Base-by-base conservation (phyloP, 2,888 invertebrate genomes). In the Mesodorylaimus sp. region DNA sequence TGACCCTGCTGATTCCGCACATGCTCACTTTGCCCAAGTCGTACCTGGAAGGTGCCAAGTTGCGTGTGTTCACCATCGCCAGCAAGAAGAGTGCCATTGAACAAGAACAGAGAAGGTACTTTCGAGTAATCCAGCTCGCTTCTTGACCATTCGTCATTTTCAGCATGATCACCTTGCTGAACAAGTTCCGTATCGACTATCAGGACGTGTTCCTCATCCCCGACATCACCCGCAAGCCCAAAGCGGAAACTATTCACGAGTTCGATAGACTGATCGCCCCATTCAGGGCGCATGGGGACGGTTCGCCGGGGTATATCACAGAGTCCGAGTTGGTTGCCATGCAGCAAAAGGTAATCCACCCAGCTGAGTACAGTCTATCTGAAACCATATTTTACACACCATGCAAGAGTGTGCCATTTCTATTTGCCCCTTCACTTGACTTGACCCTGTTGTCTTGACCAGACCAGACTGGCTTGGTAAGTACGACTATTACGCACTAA, bases 131-230 rank as follows among this genome's bases (percentile, higher is more conserved):
- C n/a, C n/a, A n/a, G n/a, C n/a, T n/a, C n/a, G n/a, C n/a, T n/a
- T n/a, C n/a, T 21, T 7, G 13, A 39, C 21, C 27, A n/a, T 26
- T 43, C 21, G 26, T 19, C 7, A 26, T 10, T 26, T 43, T 5
- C 10, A 57, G 57, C 57, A 88, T 97, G 88, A 93, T 89, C 5
- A 84, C 89, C 54, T 73, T 97, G 27, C 71, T 97, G 43, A 84
- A 87, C 1, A 95, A 93, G 73, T 95, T 97, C 71, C 77, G 95
- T 51, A 95, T 97, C 62, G 88, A 93, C 69, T 95, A 87, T 70
- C 85, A 89, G 0, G 88, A 89, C 55, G 73, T 95, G 55, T 83
- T 81, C 61, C 80, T 95, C 56, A 80, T 95, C 52, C 78, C 91
- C 0, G 89, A 91, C 66, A 21, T 48, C 21, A 28, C 48, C 23